A percentile compares a stretch with the other conserved stretches of the same genome.
These are phyloP conservation scores for Sarcophaga rosellei DNA, from an alignment of 2,888 invertebrate genomes.

Conservation along the genomic window DNA sequence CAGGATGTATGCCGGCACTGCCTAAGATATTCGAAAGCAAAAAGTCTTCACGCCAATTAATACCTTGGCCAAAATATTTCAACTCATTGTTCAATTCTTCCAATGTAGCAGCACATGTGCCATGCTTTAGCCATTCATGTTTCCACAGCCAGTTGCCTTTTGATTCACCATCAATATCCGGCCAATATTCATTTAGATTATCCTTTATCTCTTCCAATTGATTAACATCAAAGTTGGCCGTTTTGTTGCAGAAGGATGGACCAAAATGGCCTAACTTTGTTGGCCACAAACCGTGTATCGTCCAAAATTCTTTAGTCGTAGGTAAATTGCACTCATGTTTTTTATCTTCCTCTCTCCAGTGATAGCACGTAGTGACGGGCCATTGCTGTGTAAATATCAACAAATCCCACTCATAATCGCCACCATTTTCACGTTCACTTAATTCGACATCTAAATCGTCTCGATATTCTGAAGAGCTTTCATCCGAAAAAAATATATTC, in stretches of 20 bases:
- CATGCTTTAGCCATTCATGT: conserved; percentile 93
- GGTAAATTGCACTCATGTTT: conserved; percentile 86
- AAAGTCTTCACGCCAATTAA: conserved; percentile 84
- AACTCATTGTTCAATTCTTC: conserved; percentile 84
- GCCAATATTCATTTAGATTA: conserved; percentile 86
- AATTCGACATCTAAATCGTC: conserved; percentile 66
- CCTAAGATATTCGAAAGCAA: conserved; percentile 84
- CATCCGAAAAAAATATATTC: conserved; percentile 70
- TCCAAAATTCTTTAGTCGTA: conserved; percentile 85
- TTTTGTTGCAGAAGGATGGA: conserved; percentile 87
- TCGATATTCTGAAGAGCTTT: conserved; percentile 70
- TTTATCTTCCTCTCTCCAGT: conserved; percentile 85
- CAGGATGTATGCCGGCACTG: conserved; percentile 84
- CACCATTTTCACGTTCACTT: conserved; percentile 46
- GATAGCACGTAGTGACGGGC: conserved; percentile 88
- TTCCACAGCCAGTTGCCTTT: conserved; percentile 85
- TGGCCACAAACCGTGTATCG: conserved; percentile 93
- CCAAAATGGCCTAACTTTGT: conserved; percentile 86
- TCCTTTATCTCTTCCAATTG: conserved; percentile 84
- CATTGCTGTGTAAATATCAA: conserved; percentile 91
- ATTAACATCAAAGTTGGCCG: conserved; percentile 85
- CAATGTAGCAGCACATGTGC: conserved; percentile 87
- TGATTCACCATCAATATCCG: conserved; percentile 84
- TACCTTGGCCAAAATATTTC: conserved; percentile 87
- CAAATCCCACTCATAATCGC: conserved; percentile 85